These are phyloP conservation scores for Serrognathus titanus DNA, from an alignment of 2,888 invertebrate genomes.

Conservation along the genomic window DNA sequence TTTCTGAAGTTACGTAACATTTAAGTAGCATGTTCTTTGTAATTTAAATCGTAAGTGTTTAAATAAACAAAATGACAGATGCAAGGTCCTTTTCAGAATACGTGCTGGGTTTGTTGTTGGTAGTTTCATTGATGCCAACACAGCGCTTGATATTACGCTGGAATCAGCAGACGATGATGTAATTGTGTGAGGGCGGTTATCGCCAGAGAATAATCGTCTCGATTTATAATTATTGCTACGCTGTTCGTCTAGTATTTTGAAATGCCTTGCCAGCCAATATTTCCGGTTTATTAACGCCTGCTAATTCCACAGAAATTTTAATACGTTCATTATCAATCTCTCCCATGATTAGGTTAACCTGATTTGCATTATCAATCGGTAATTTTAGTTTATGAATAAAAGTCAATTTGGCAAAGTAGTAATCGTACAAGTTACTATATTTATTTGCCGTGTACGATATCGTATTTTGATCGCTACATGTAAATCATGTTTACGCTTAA, in stretches of 20 bases:
- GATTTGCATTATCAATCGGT: not conserved
- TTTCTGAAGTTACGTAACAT: no score
- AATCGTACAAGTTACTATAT: conserved; percentile 2
- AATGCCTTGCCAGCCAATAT: not conserved
- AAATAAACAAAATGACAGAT: no score
- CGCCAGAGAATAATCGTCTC: no score
- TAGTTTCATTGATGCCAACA: no score
- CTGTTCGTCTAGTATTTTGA: not conserved
- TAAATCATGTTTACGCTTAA: conserved; percentile 28
- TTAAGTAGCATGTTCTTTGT: no score
- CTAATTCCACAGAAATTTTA: conserved; percentile 4
- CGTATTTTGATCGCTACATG: not conserved
- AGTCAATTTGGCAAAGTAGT: conserved; percentile 2
- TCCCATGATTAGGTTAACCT: conserved; percentile 8
- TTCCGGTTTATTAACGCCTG: not conserved
- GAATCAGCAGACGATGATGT: no score
- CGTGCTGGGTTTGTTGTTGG: no score
- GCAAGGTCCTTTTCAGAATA: no score
- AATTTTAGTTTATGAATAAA: conserved; percentile 5
- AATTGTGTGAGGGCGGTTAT: no score
- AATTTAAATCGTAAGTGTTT: no score
- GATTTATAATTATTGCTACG: not conserved
- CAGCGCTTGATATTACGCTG: no score
- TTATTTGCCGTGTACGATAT: not conserved
- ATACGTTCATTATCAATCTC: conserved; percentile 3